Evolutionary conservation across 37 sponge, comb jelly and placozoan species (phyloP).

Genomic region (Oopsacas minuta): DNA sequence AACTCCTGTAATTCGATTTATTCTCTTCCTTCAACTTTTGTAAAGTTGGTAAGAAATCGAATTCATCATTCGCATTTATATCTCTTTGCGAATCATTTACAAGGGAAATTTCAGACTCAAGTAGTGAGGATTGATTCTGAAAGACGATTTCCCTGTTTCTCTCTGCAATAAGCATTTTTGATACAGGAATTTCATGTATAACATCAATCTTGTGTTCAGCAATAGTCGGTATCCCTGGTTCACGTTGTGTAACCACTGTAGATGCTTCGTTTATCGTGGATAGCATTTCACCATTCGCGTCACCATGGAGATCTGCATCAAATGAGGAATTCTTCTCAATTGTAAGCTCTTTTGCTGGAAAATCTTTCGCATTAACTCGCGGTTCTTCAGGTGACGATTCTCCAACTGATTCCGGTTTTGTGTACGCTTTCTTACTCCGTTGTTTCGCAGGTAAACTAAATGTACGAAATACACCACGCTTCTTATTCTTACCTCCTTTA

Average conservation of each 20-base stretch:
- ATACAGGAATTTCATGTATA: background rate
- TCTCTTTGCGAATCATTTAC: background rate
- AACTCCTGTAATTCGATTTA: background rate
- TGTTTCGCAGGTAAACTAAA: constrained; percentile 14
- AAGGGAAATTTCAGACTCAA: background rate
- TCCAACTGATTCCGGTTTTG: background rate
- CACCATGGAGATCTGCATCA: background rate
- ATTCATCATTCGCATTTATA: background rate
- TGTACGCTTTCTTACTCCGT: background rate
- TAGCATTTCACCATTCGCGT: background rate
- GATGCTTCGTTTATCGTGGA: background rate
- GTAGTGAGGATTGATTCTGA: background rate
- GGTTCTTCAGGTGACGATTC: constrained; percentile 2
- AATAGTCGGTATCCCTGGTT: background rate
- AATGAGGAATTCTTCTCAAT: background rate
- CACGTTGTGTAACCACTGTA: background rate
- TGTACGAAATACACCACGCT: background rate
- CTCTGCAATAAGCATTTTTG: background rate
- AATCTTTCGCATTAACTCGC: background rate
- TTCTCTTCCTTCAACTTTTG: background rate
- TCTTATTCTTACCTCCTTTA: background rate
- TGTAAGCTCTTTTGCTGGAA: background rate
- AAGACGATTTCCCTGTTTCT: background rate
- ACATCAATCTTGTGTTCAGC: background rate
- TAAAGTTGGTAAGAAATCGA: background rate